Percentiles rank a stretch among this genome's conserved stretches.
phyloP scores from a whole-genome alignment of 2,797 vertebrate species.

The Phaenicophaeus curvirostris region DNA sequence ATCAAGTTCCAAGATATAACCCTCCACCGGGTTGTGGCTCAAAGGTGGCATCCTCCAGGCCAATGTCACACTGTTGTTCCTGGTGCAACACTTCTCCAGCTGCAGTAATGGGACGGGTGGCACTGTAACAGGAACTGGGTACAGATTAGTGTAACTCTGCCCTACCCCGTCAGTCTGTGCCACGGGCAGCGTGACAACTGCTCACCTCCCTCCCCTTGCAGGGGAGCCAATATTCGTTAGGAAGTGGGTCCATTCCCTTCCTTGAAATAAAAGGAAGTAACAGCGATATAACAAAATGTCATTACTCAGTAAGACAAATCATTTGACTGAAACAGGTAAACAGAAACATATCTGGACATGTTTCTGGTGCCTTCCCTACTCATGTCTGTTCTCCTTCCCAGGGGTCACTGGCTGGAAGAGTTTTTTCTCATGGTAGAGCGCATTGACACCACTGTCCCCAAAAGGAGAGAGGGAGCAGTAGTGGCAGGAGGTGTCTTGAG shows the following conservation, averaged over 20 bases:
- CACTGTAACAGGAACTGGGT: conserved; percentile 81
- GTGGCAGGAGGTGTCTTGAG: not conserved
- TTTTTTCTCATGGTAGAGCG: not conserved
- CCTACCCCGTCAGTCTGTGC: conserved; percentile 16
- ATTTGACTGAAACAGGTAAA: not conserved
- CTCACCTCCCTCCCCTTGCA: not conserved
- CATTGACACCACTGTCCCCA: not conserved
- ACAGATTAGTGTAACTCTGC: conserved; percentile 67
- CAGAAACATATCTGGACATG: not conserved
- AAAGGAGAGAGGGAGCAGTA: not conserved
- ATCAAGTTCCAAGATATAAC: conserved; percentile 96
- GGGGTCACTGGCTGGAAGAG: not conserved
- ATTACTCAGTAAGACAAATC: not conserved
- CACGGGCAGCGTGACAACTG: rapidly evolving
- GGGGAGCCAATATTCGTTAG: not conserved
- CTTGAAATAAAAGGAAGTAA: not conserved
- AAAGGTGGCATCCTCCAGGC: conserved; percentile 91
- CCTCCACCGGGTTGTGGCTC: conserved; percentile 86
- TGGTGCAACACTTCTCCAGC: conserved; percentile 95
- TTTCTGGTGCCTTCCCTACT: not conserved
- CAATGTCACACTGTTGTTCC: conserved; percentile 95
- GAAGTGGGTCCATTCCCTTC: not conserved
- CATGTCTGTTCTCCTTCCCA: not conserved
- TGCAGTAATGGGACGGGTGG: conserved; percentile 90
- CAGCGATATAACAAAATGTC: not conserved